Percentiles rank a stretch among this genome's conserved stretches.
phyloP scores from a whole-genome alignment of 2,113 vertebrate species.

The Lampris incognitus region DNA sequence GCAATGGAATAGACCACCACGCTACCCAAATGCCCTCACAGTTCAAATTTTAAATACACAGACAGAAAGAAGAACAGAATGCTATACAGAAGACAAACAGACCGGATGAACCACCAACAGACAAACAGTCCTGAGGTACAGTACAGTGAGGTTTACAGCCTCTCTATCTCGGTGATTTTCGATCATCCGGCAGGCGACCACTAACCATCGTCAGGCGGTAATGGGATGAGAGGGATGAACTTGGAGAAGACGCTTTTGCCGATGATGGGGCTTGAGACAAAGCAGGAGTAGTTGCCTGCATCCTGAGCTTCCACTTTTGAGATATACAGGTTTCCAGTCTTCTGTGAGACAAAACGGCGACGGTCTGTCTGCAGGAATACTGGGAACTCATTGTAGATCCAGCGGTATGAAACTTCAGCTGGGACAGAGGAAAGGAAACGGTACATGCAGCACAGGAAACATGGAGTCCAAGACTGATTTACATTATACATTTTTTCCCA shows the following conservation, averaged over 20 bases:
- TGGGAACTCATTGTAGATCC: slow-evolving; percentile 97
- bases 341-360: slow-evolving; percentile 95
- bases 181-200: background rate
- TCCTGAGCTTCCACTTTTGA: slow-evolving; percentile 94
- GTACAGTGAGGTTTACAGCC: background rate
- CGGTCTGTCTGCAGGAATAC: slow-evolving; percentile 91
- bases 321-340: slow-evolving; percentile 95
- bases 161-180: no score
- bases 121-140: background rate
- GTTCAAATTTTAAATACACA: background rate
- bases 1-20: no score
- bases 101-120: background rate
- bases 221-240: slow-evolving; percentile 92
- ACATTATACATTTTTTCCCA: no score
- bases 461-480: background rate
- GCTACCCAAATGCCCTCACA: no score
- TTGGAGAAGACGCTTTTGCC: slow-evolving; percentile 97
- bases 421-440: background rate
- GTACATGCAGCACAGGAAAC: background rate
- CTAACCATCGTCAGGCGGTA: slow-evolving; percentile 72
- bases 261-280: slow-evolving; percentile 92
- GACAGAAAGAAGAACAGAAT: background rate
- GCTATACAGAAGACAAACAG: background rate
- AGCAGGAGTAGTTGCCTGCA: slow-evolving; percentile 97
- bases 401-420: slow-evolving; percentile 96